Evolutionary conservation across 2,113 vertebrate species (phyloP).

Genomic region (Strix aluco): DNA sequence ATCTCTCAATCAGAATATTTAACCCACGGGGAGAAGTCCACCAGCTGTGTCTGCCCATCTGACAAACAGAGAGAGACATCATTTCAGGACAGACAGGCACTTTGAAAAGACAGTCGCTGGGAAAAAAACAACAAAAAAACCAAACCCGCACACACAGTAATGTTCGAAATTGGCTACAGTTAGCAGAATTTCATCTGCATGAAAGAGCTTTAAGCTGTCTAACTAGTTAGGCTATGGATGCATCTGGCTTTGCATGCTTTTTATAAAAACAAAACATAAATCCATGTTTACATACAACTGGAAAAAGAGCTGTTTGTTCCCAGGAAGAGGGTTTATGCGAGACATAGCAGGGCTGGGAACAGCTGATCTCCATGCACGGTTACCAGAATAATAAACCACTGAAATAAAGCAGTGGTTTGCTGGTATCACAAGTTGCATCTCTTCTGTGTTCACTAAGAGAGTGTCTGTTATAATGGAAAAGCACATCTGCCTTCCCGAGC

Average conservation of each 20-base stretch:
- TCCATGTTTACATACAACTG: neutral
- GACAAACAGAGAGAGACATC: neutral
- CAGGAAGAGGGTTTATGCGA: neutral
- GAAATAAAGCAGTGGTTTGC: neutral
- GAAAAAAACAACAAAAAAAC: neutral
- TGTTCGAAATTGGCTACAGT: neutral
- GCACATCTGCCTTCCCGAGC: neutral
- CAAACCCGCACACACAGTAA: fast-evolving
- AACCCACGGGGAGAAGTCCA: constrained; percentile 2
- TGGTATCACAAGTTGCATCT: neutral
- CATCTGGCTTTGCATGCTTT: neutral
- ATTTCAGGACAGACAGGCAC: neutral
- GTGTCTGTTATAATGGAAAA: fast-evolving
- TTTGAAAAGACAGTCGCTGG: neutral
- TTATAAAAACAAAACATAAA: neutral
- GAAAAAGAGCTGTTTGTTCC: neutral
- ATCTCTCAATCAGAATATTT: neutral
- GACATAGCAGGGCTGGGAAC: neutral
- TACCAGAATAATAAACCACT: neutral
- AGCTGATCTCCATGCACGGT: fast-evolving
- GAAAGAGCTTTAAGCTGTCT: neutral
- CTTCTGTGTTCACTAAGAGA: fast-evolving
- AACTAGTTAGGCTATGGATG: too few species aligned
- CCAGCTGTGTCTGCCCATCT: neutral
- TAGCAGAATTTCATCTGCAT: neutral